Percentiles rank a stretch among this genome's conserved stretches.
Evolutionary conservation across 2,888 invertebrate genomes (phyloP).

Genomic region (Orthonychiurus folsomi): DNA sequence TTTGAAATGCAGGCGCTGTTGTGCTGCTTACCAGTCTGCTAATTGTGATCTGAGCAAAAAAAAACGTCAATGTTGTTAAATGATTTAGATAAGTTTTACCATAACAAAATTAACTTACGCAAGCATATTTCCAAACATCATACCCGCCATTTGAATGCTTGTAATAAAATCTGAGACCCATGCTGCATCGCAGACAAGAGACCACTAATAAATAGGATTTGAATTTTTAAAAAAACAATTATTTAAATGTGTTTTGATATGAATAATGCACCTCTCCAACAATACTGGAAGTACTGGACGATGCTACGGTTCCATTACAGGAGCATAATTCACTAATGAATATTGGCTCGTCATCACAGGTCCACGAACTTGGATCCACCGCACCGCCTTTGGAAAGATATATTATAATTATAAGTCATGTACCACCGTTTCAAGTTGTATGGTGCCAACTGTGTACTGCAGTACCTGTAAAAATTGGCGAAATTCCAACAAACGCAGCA

Average conservation of each 20-base stretch:
- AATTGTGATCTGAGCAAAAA: too few species aligned
- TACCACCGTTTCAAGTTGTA: neutral
- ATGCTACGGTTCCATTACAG: conserved; percentile 3
- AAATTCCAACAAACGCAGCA: conserved; percentile 27
- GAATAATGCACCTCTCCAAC: neutral
- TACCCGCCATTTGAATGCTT: conserved; percentile 34
- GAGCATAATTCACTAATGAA: neutral
- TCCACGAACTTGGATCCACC: neutral
- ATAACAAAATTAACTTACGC: too few species aligned
- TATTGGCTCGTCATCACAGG: neutral
- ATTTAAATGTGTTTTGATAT: neutral
- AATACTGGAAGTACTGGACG: neutral
- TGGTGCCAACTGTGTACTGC: too few species aligned
- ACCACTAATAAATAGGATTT: conserved; percentile 21
- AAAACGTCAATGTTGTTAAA: too few species aligned
- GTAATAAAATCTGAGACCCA: conserved; percentile 35
- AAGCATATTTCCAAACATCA: conserved; percentile 33
- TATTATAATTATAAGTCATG: too few species aligned
- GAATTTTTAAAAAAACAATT: neutral
- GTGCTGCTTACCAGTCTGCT: too few species aligned
- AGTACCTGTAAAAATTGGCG: conserved; percentile 30
- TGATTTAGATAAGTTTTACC: too few species aligned
- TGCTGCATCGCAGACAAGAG: conserved; percentile 28
- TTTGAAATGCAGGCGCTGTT: too few species aligned
- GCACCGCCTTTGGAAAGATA: too few species aligned